Evolutionary conservation across 2,797 vertebrate genomes (phyloP).

Genomic region (Cossypha dichroa): DNA sequence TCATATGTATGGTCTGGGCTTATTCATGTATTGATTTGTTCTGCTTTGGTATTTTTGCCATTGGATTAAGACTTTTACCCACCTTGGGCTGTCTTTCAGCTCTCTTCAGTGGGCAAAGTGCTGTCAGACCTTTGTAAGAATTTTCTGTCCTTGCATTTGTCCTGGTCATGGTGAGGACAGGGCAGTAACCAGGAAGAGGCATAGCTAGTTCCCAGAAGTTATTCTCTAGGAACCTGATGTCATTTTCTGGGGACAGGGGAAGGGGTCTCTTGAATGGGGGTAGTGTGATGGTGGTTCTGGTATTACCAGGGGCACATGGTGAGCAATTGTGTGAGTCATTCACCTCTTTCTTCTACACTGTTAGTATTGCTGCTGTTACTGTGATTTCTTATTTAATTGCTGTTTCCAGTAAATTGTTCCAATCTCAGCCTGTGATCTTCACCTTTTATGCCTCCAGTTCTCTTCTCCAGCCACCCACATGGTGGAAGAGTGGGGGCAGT

Average conservation of each 20-base stretch:
- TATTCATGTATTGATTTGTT: background rate
- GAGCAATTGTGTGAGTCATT: accelerated
- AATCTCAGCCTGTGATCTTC: background rate
- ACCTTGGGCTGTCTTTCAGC: background rate
- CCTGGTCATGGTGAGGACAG: background rate
- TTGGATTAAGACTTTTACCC: background rate
- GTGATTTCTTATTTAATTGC: background rate
- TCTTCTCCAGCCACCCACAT: background rate
- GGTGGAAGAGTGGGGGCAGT: accelerated
- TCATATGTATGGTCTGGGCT: accelerated
- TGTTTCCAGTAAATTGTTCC: background rate
- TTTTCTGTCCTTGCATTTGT: background rate
- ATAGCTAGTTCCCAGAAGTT: background rate
- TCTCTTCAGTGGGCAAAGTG: background rate
- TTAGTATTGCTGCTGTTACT: background rate
- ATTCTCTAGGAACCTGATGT: background rate
- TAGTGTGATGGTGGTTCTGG: background rate
- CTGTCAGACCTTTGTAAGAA: background rate
- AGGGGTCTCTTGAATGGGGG: background rate
- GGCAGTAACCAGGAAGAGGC: background rate
- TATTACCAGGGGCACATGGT: accelerated
- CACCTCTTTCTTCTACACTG: background rate
- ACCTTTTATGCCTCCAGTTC: background rate
- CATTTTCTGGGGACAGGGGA: background rate
- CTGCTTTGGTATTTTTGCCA: background rate